phyloP scores from a whole-genome alignment of 2,888 invertebrate species.

The Nephrotoma guestfalica region DNA sequence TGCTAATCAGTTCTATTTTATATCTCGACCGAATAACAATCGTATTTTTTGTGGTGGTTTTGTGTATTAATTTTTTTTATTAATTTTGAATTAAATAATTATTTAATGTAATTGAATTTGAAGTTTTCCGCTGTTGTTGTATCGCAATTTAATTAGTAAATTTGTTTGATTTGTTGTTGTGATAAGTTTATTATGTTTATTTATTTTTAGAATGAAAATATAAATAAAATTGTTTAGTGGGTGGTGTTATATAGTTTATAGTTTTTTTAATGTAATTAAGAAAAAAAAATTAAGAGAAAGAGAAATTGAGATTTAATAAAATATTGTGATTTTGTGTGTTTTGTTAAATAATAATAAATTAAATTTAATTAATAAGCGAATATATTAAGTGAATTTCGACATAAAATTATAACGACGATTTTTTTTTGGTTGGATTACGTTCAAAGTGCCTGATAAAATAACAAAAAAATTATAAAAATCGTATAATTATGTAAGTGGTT shows the following conservation, averaged over 20 bases:
- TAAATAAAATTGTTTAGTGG: background rate
- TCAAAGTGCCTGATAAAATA: background rate
- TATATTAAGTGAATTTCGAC: background rate
- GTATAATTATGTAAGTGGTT: background rate
- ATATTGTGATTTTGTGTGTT: background rate
- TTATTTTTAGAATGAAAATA: background rate
- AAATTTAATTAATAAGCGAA: background rate
- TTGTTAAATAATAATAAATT: background rate
- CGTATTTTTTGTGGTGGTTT: background rate
- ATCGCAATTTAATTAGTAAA: background rate
- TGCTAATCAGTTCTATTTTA: background rate
- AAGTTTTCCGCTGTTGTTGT: background rate
- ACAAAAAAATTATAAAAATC: background rate
- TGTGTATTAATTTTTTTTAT: background rate
- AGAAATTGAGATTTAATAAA: background rate
- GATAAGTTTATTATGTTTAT: background rate
- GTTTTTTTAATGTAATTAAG: background rate
- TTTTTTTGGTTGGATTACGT: background rate
- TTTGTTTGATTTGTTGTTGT: background rate
- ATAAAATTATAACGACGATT: background rate
- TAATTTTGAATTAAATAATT: background rate
- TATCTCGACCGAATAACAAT: background rate
- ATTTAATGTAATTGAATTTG: background rate
- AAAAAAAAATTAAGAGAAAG: background rate
- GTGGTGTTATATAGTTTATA: background rate